Evolutionary conservation across 23 tunicate genomes (phyloP).

Genomic region (Halocynthia roretzi): DNA sequence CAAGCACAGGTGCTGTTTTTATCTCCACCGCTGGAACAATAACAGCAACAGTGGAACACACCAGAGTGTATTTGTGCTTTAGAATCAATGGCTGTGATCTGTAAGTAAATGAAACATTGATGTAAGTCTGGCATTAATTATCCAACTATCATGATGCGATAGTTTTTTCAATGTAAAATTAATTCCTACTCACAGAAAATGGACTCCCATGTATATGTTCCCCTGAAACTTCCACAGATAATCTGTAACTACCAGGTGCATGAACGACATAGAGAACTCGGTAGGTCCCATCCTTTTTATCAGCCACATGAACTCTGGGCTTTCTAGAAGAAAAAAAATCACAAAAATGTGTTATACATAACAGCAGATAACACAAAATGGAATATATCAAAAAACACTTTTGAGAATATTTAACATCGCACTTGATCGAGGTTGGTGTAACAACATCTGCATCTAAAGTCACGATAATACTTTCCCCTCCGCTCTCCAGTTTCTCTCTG

Average conservation of each 20-base stretch:
- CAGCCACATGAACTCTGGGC: conserved; percentile 20
- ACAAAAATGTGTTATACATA: too few relatives aligned
- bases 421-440: neutral
- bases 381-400: too few relatives aligned
- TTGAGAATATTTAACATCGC: too few relatives aligned
- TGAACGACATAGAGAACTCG: conserved; percentile 14
- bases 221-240: conserved; percentile 15
- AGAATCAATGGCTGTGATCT: conserved; percentile 18
- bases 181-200: neutral
- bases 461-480: conserved; percentile 14
- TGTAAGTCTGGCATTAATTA: too few relatives aligned
- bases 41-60: conserved; percentile 22
- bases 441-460: conserved; percentile 6
- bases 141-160: too few relatives aligned
- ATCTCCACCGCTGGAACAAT: conserved; percentile 26
- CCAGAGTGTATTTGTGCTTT: conserved; percentile 20
- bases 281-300: conserved; percentile 19
- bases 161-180: too few relatives aligned
- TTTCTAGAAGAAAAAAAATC: neutral
- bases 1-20: conserved; percentile 18
- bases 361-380: too few relatives aligned
- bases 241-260: conserved; percentile 10
- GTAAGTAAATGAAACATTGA: too few relatives aligned
- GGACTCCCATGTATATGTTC: conserved; percentile 20
- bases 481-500: conserved; percentile 3